A percentile compares a stretch with the other conserved stretches of the same genome.
Evolutionary conservation across 2,797 vertebrate species (phyloP).

Genomic region (Spinus olivaceus): DNA sequence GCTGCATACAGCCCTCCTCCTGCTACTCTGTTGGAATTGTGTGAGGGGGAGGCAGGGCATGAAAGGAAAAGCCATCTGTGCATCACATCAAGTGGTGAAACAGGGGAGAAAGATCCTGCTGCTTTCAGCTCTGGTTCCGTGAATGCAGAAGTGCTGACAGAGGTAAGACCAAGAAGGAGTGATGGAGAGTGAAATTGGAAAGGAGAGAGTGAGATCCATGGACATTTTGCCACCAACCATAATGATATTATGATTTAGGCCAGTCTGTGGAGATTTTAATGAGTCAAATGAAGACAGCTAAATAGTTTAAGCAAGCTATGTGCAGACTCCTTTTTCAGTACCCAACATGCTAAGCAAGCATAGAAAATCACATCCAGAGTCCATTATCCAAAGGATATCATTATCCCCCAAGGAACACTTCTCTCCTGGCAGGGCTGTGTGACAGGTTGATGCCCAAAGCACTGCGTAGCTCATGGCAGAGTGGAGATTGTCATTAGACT

Average conservation of each 20-base stretch:
- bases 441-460: neutral
- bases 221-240: constrained; percentile 5
- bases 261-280: constrained; percentile 40
- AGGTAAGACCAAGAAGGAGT: neutral
- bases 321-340: neutral
- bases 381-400: constrained; percentile 1
- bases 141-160: neutral
- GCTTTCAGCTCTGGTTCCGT: constrained; percentile 27
- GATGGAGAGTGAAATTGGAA: constrained; percentile 28
- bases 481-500: neutral
- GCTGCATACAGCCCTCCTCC: neutral
- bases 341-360: neutral
- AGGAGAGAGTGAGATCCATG: neutral
- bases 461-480: neutral
- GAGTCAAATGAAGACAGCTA: constrained; percentile 20
- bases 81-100: neutral
- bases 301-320: constrained; percentile 18
- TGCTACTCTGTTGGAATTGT: neutral
- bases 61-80: constrained; percentile 34
- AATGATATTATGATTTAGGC: constrained; percentile 42
- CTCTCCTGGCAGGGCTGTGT: neutral
- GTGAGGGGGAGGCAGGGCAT: neutral
- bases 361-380: constrained; percentile 1
- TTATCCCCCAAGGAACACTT: constrained; percentile 21
- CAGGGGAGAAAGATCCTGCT: neutral